Base-by-base conservation (phyloP, 2,113 vertebrate genomes). In the Petromus typicus region DNA sequence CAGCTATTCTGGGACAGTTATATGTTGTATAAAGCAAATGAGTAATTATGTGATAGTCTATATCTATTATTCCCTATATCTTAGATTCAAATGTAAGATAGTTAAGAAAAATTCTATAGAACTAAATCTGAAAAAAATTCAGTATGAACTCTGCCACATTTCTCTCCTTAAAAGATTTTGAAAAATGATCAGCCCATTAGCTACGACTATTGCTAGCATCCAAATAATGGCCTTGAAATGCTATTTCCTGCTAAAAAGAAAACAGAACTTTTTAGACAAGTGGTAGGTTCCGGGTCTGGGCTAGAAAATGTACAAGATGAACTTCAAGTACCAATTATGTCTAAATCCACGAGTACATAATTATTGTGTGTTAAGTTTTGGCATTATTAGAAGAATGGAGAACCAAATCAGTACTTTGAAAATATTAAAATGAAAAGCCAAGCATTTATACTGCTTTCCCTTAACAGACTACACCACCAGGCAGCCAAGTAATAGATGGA, bases 171-270 rank as follows among this genome's bases (percentile, higher is more conserved):
- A 96, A 96, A 86, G 34, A 13, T 59, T 90, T 84, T 45, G 78
- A 89, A 96, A 92, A 86, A 40, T 73, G n/a, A 86, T 56, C 73
- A 82, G 43, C 37, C 40, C 61, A 48, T 40, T 82, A 86, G 11
- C 82, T 73, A 27, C 34, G 45, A 82, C 78, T 75, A 91, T 54
- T 45, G 76, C 64, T 64, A 90, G 81, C 64, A 78, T 88, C 14
- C 40, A 79, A 43, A 80, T 40, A 66, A 51, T 82, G 78, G 79
- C 64, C 91, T 90, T 92, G 73, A 93, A 92, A 79, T 93, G 81
- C 40, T 61, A 86, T 94, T 94, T 97, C 63, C 43, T 51, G 83
- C 84, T 75, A 34, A 63, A 94, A 91, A 86, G 56, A 94, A 91
- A 89, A 2, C 18, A 82, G 56, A 83, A 61, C 2, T 78, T 95